Percentiles rank a stretch among this genome's conserved stretches.
Evolutionary conservation across 2,888 invertebrate species (phyloP).

Genomic region (Nomada goodeniana): DNA sequence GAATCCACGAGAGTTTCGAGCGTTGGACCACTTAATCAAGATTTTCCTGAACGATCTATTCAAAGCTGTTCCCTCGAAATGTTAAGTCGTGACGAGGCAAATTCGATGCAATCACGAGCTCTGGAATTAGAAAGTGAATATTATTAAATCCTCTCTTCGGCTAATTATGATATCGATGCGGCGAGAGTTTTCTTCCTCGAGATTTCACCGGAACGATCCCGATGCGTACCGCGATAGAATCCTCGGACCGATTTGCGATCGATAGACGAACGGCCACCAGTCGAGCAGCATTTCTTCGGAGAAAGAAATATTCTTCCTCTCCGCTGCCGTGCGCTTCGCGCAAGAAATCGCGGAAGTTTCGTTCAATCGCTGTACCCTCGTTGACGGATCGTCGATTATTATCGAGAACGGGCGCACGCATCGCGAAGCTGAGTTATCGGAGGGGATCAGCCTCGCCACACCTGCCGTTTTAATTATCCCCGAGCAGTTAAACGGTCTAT

Average conservation of each 20-base stretch:
- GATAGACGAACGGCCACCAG: constrained; percentile 32
- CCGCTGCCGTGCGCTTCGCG: neutral
- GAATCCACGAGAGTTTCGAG: neutral
- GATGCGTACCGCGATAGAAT: neutral
- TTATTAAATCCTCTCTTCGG: constrained; percentile 37
- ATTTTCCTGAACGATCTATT: constrained; percentile 7
- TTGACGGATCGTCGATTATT: neutral
- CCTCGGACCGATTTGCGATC: constrained; percentile 40
- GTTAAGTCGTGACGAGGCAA: constrained; percentile 30
- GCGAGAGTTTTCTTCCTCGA: constrained; percentile 28
- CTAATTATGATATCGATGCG: constrained; percentile 50
- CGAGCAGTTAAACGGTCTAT: constrained; percentile 15
- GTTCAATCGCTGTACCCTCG: constrained; percentile 16
- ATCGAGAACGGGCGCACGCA: neutral
- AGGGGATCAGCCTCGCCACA: constrained; percentile 41
- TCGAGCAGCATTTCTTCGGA: constrained; percentile 41
- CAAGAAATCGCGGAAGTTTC: constrained; percentile 9
- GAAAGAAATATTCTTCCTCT: constrained; percentile 35
- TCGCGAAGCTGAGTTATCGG: constrained; percentile 1
- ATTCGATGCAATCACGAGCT: constrained; percentile 10
- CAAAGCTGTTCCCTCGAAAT: constrained; percentile 1
- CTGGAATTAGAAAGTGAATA: constrained; percentile 53
- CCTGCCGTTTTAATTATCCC: constrained; percentile 45
- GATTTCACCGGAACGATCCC: constrained; percentile 47
- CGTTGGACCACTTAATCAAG: too few relatives aligned